Evolutionary conservation across 1,140 invertebrate species (phyloP), one percentile per base, ranked within the genome.

Genomic region (Drosophila pruinosa): DNA sequence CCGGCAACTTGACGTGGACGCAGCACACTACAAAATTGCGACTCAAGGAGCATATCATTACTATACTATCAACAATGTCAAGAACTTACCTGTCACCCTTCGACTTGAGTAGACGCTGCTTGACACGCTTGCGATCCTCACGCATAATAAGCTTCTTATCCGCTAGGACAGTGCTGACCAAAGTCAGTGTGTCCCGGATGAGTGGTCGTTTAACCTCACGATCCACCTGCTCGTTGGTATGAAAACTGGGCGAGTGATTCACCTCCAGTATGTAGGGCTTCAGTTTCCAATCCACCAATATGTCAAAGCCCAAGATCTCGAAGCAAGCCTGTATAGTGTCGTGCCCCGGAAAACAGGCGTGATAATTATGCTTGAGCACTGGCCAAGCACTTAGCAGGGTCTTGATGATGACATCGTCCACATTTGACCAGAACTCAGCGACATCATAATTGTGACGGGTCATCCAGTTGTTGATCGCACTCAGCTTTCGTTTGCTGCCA

Each of bases 181-280:
- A 94, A 3, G 94, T 93, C 68, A 98, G 95, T 2, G 97, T 97
- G 81, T 98, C 97, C 31, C 92, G 93, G n/a, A 98, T 91, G 3
- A 98, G 92, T 0, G 93, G 92, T 78, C 97, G 95, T 90, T 98
- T 98, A 2, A 98, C 94, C 78, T 97, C 96, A 59, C 93, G 93
- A 86, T 98, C 97, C 39, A 98, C 92, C 59, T 94, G 93, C 1
- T 96, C 94, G 89, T 97, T 96, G 0, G 96, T 97, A 78, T 97
- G 95, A 85, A 97, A 97, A 92, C 97, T 98, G 2, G 97, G 97
- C 3, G 97, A 98, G 85, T 97, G 97, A 92, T 98, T 98, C 1
- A 97, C 97, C 92, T 98, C 97, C 45, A 98, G 92, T 26, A 98
- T 93, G 73, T 94, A 96, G 0, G 97, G 97, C 83, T 96, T 96